These are phyloP conservation scores for Anthopleura xanthogrammica DNA, from an alignment of 92 coral and sea anemone species.

Conservation along the genomic window DNA sequence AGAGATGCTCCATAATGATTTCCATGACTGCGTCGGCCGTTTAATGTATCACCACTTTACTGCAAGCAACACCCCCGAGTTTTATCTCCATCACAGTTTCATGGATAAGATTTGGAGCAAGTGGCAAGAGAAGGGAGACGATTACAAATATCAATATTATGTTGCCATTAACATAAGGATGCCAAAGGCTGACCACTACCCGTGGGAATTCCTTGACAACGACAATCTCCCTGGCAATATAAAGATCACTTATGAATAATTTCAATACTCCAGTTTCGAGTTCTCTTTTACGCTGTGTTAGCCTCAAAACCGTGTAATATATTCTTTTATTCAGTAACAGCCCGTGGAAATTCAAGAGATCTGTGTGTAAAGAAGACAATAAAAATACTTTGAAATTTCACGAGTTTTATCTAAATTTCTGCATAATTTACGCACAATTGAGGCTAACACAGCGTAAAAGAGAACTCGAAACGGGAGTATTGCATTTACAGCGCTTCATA, in stretches of 20 bases:
- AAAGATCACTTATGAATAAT: slow-evolving; percentile 48
- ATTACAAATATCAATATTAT: slow-evolving; percentile 53
- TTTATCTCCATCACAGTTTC: slow-evolving; percentile 82
- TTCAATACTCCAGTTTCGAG: too few species aligned
- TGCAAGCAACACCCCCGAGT: slow-evolving; percentile 77
- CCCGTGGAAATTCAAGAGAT: too few species aligned
- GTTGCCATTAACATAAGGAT: slow-evolving; percentile 37
- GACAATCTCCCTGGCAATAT: slow-evolving; percentile 66
- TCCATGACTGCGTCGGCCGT: slow-evolving; percentile 68
- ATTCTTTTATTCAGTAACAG: too few species aligned
- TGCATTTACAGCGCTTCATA: too few species aligned
- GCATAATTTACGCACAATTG: too few species aligned
- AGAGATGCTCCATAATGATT: slow-evolving; percentile 56
- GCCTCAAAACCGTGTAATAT: too few species aligned
- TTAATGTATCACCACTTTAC: slow-evolving; percentile 54
- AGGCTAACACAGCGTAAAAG: too few species aligned
- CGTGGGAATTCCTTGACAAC: slow-evolving; percentile 76
- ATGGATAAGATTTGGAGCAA: slow-evolving; percentile 82
- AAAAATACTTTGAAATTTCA: too few species aligned
- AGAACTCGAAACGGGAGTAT: too few species aligned
- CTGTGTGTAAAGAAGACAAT: too few species aligned
- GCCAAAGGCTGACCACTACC: slow-evolving; percentile 57
- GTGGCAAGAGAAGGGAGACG: slow-evolving; percentile 58
- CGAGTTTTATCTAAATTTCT: too few species aligned
- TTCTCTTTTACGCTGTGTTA: too few species aligned